Evolutionary conservation across 2,888 invertebrate species (phyloP), one percentile per base, ranked within the genome.

Genomic region (Amphiduros pacificus): DNA sequence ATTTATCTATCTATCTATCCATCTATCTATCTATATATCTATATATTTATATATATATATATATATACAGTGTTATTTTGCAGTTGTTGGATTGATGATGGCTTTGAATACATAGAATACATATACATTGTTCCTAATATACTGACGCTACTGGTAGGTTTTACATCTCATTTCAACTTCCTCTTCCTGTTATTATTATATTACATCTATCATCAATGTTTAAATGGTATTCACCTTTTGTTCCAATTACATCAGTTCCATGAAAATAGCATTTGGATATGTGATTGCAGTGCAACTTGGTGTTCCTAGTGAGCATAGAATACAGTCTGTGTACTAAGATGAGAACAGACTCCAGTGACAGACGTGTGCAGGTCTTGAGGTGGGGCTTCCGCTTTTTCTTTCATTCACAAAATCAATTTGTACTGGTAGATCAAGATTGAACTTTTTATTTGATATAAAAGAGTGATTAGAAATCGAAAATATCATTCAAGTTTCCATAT

Each of bases 251-350:
- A 22, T 41, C 20, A 22, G 41, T 9, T 14, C 41, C 20, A 41
- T 41, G 22, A 41, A n/a, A n/a, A n/a, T n/a, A n/a, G n/a, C n/a
- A n/a, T n/a, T n/a, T n/a, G n/a, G n/a, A n/a, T n/a, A n/a, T n/a
- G n/a, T n/a, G n/a, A 20, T 55, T 63, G 2, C 59, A 63, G 63
- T 53, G 54, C 28, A 63, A 63, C 40, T 20, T 63, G 28, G 59
- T 52, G 17, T 63, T 63, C 26, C 41, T 63, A 17, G 36, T 54
- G 17, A 60, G 59, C 40, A 63, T 63, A 20, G 55, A 63, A 55
- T 41, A 48, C 9, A 63, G 41, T 11, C 41, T 63, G 29, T 63
- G 63, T 28, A 63, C 63, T 6, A 59, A 59, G 22, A 59, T 63
- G 63, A 20, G 60, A 6, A 41, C 63, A 14, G 55, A 63, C 51